Evolutionary conservation across 2,888 invertebrate genomes (phyloP).

Genomic region (Catocala sponsa): DNA sequence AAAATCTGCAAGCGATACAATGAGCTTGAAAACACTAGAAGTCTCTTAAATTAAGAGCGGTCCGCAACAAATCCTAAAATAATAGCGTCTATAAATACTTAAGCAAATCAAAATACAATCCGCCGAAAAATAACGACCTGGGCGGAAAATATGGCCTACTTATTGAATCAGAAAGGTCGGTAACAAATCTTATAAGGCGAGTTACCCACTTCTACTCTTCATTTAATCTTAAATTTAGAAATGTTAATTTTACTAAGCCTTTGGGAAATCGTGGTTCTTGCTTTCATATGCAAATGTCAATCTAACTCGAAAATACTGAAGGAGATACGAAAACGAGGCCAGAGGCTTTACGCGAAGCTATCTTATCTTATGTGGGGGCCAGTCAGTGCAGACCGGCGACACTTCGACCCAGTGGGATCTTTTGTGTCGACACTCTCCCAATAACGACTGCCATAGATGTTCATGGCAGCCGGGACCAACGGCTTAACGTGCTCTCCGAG

Average conservation of each 20-base stretch:
- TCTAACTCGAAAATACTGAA: constrained; percentile 1
- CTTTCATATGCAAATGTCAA: constrained; percentile 13
- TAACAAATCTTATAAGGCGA: constrained; percentile 6
- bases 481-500: too few relatives aligned
- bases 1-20: too few relatives aligned
- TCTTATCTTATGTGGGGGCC: too few relatives aligned
- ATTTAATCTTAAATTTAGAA: not conserved
- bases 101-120: constrained; percentile 7
- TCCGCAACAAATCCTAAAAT: constrained; percentile 3
- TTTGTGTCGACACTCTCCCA: too few relatives aligned
- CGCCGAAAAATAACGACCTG: constrained; percentile 7
- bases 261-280: not conserved
- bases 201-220: constrained; percentile 5
- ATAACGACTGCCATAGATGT: too few relatives aligned
- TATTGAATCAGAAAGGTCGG: constrained; percentile 10
- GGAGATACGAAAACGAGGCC: not conserved
- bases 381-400: too few relatives aligned
- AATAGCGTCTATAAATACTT: constrained; percentile 9
- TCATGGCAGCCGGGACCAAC: too few relatives aligned
- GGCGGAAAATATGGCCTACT: constrained; percentile 5
- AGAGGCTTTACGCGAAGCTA: not conserved
- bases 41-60: constrained; percentile 1
- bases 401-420: too few relatives aligned
- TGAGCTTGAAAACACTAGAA: not conserved
- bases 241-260: constrained; percentile 11